These are phyloP conservation scores for Ascidia mentula DNA, from an alignment of 23 tunicate genomes.

Conservation along the genomic window DNA sequence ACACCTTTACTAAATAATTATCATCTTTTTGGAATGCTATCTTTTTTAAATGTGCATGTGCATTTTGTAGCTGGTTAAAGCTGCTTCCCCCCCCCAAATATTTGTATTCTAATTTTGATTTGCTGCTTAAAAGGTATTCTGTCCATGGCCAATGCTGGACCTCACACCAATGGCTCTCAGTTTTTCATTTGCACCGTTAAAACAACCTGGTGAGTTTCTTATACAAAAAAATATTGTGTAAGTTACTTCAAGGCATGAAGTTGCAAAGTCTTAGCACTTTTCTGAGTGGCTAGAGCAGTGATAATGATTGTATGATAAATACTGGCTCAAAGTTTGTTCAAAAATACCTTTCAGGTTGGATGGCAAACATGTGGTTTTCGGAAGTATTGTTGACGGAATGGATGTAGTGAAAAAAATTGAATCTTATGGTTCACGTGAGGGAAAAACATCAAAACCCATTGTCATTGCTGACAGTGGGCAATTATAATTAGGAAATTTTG, in stretches of 20 bases:
- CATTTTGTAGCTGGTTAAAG: no score
- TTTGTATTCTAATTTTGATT: no score
- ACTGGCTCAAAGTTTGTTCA: not conserved
- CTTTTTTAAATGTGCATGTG: no score
- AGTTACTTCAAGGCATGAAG: no score
- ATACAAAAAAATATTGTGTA: not conserved
- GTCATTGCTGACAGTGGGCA: conserved; percentile 81
- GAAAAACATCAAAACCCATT: conserved; percentile 50
- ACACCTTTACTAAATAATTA: no score
- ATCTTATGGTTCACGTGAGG: conserved; percentile 41
- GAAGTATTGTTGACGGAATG: conserved; percentile 67
- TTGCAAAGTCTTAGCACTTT: no score
- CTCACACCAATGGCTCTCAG: conserved; percentile 95
- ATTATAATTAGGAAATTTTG: conserved; percentile 27
- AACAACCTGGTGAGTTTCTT: conserved; percentile 67
- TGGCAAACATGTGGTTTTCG: conserved; percentile 91
- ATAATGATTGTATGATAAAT: no score
- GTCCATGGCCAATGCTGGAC: conserved; percentile 99
- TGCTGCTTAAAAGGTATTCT: conserved; percentile 37
- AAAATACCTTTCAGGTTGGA: conserved; percentile 37
- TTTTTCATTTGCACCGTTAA: conserved; percentile 92
- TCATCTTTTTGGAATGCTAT: no score
- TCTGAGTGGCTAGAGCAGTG: no score
- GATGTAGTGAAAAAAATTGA: conserved; percentile 89
- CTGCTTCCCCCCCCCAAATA: no score